Percentiles rank a stretch among this genome's conserved stretches.
These are phyloP conservation scores for Whitmania pigra DNA, from an alignment of 1,140 invertebrate genomes.

Conservation along the genomic window DNA sequence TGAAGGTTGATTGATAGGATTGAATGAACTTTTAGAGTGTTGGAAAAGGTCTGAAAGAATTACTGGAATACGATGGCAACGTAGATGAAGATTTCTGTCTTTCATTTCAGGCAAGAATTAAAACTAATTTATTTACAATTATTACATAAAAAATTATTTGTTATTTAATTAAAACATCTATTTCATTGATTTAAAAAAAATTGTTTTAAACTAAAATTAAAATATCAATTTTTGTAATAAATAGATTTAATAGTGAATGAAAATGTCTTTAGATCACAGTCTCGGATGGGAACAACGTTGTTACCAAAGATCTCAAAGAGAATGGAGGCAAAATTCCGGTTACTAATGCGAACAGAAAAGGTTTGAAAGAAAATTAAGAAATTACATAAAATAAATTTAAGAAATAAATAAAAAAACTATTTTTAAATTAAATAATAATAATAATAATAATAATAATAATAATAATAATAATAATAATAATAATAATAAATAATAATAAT, in stretches of 20 bases:
- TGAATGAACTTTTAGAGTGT: slow-evolving; percentile 46
- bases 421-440: not conserved
- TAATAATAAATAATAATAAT: too few species aligned
- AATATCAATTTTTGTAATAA: too few species aligned
- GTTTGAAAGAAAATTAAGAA: slow-evolving; percentile 24
- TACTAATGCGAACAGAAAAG: slow-evolving; percentile 38
- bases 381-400: too few species aligned
- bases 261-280: slow-evolving; percentile 45
- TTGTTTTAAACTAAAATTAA: too few species aligned
- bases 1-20: too few species aligned
- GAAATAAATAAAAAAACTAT: not conserved
- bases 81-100: slow-evolving; percentile 57
- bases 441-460: too few species aligned
- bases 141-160: too few species aligned
- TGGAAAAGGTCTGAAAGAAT: slow-evolving; percentile 49
- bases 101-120: slow-evolving; percentile 46
- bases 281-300: slow-evolving; percentile 49
- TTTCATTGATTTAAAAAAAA: too few species aligned
- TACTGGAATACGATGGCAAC: slow-evolving; percentile 55
- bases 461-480: too few species aligned
- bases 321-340: slow-evolving; percentile 47
- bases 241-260: not conserved
- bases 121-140: too few species aligned
- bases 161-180: too few species aligned
- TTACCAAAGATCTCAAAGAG: slow-evolving; percentile 49